Percentiles rank a stretch among this genome's conserved stretches.
phyloP scores from a whole-genome alignment of 2,888 invertebrate genomes.

The Acanthacorydalis orientalis region DNA sequence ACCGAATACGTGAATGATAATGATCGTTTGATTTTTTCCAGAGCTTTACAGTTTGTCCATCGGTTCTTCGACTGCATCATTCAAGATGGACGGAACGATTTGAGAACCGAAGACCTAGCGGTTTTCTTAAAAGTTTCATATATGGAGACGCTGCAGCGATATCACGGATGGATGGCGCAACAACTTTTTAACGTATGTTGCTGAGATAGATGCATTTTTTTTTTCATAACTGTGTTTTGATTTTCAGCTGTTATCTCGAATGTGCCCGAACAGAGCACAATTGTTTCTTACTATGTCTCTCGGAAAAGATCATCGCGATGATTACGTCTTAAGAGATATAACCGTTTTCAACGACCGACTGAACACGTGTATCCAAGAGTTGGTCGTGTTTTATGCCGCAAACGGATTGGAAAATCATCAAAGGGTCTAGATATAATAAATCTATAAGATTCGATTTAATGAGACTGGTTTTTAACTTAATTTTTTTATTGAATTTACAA shows the following conservation, averaged over 20 bases:
- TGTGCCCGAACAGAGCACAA: conserved; percentile 43
- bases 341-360: conserved; percentile 33
- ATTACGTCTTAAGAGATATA: conserved; percentile 23
- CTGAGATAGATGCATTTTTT: background rate
- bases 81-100: conserved; percentile 27
- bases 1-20: background rate
- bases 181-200: conserved; percentile 50
- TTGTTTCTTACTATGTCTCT: conserved; percentile 18
- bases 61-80: conserved; percentile 38
- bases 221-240: conserved; percentile 8
- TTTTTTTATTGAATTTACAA: too few relatives aligned
- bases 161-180: conserved; percentile 62
- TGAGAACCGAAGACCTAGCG: conserved; percentile 37
- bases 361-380: conserved; percentile 35
- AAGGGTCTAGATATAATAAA: too few relatives aligned
- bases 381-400: conserved; percentile 41
- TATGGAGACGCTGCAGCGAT: conserved; percentile 48
- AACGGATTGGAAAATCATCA: conserved; percentile 32
- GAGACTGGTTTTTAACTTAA: too few relatives aligned
- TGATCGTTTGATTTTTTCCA: conserved; percentile 20
- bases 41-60: conserved; percentile 45
- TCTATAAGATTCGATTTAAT: too few relatives aligned
- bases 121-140: conserved; percentile 48
- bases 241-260: conserved; percentile 42
- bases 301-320: conserved; percentile 18